Evolutionary conservation across 1,140 invertebrate species (phyloP).

Genomic region (Musca domestica): DNA sequence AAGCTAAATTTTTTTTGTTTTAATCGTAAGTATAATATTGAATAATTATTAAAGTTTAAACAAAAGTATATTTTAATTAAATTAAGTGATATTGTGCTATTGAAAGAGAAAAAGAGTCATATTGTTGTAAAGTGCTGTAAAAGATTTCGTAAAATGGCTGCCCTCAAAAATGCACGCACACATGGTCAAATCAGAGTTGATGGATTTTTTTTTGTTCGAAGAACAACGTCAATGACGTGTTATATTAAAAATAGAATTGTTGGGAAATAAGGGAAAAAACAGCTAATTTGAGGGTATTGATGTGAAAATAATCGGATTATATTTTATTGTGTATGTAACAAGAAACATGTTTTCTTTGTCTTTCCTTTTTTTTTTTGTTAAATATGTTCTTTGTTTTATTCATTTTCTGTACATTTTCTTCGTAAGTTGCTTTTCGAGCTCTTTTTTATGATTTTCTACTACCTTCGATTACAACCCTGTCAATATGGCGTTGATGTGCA

Average conservation of each 20-base stretch:
- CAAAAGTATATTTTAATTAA: background rate
- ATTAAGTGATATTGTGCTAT: background rate
- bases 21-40: constrained; percentile 28
- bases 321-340: too few species aligned
- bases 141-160: constrained; percentile 3
- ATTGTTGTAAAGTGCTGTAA: too few species aligned
- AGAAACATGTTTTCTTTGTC: too few species aligned
- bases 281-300: background rate
- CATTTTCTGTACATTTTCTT: too few species aligned
- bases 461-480: constrained; percentile 6
- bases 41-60: too few species aligned
- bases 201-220: too few species aligned
- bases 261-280: background rate
- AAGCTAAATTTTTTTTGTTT: constrained; percentile 33
- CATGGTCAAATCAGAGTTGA: background rate
- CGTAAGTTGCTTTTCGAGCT: background rate
- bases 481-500: constrained; percentile 15
- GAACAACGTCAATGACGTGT: too few species aligned
- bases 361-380: too few species aligned
- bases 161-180: background rate
- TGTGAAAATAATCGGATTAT: background rate
- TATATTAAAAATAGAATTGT: background rate
- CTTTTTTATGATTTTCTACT: background rate
- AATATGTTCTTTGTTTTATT: too few species aligned
- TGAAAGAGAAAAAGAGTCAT: background rate